These are phyloP conservation scores for Serinus canaria DNA, from an alignment of 2,113 vertebrate genomes.

Conservation along the genomic window DNA sequence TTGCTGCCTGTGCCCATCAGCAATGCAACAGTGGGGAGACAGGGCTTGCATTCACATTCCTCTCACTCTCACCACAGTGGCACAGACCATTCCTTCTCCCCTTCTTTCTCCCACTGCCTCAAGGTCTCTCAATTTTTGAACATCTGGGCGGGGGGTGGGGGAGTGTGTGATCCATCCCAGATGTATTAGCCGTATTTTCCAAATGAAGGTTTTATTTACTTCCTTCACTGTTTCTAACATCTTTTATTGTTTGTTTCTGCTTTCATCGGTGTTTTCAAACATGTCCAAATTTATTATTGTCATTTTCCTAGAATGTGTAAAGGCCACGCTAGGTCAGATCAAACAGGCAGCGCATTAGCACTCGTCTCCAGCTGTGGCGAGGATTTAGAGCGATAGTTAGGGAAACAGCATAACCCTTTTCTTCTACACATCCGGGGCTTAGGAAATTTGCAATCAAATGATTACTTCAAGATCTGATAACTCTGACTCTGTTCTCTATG, in stretches of 20 bases:
- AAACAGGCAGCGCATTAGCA: background rate
- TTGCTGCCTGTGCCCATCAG: background rate
- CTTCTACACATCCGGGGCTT: background rate
- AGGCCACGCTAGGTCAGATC: background rate
- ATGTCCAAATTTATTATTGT: background rate
- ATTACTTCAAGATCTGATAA: background rate
- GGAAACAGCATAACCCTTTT: background rate
- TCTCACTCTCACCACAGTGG: background rate
- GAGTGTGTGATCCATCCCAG: background rate
- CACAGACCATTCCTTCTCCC: background rate
- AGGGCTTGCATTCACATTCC: accelerated
- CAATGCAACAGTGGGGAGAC: accelerated
- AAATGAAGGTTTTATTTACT: conserved; percentile 28
- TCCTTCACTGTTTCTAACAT: background rate
- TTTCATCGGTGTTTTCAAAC: background rate
- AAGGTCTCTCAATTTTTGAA: background rate
- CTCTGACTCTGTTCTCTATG: background rate
- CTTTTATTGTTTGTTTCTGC: background rate
- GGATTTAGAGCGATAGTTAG: background rate
- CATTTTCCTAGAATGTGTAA: background rate
- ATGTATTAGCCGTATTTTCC: conserved; percentile 21
- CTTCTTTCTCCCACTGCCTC: background rate
- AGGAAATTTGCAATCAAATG: background rate
- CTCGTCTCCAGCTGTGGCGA: accelerated
- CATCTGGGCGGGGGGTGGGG: background rate